Conservation (phyloP, 2,888 invertebrate genomes). For the Eumerus sabulonum region DNA sequence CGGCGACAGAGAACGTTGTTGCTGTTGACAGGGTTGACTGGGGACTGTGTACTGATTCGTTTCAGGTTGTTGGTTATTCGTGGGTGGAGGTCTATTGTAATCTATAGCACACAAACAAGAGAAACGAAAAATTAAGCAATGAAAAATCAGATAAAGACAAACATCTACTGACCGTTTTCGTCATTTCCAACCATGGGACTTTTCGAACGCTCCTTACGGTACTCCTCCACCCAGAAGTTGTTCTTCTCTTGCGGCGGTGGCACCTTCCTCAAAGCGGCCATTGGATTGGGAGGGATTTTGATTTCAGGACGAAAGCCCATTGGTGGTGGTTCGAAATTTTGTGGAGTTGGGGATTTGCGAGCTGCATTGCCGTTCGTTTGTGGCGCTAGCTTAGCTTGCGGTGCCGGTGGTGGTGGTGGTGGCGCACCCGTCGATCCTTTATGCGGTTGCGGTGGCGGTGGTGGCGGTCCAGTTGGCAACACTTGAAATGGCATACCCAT, state of each 20-base stretch:
- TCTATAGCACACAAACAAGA: slow-evolving; percentile 26
- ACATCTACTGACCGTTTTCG: slow-evolving; percentile 58
- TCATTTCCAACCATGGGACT: slow-evolving; percentile 76
- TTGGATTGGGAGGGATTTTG: slow-evolving; percentile 87
- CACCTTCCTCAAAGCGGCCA: slow-evolving; percentile 85
- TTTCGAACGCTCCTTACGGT: slow-evolving; percentile 79
- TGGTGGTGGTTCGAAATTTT: slow-evolving; percentile 79
- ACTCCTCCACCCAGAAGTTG: slow-evolving; percentile 81
- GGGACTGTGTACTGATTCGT: slow-evolving; percentile 69
- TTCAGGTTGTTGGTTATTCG: slow-evolving; percentile 70
- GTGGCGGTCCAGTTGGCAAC: slow-evolving; percentile 80
- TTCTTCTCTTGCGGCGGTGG: slow-evolving; percentile 85
- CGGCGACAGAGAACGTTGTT: slow-evolving; percentile 51
- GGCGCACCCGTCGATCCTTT: slow-evolving; percentile 75
- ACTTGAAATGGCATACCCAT: slow-evolving; percentile 84
- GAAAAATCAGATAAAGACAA: not conserved
- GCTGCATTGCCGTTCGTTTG: slow-evolving; percentile 79
- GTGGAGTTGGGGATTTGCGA: slow-evolving; percentile 80
- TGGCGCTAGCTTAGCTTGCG: slow-evolving; percentile 73
- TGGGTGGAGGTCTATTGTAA: slow-evolving; percentile 59
- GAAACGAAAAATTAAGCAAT: too few species aligned
- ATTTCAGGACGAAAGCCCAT: slow-evolving; percentile 85
- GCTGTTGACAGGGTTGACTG: slow-evolving; percentile 48
- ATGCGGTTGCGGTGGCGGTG: slow-evolving; percentile 72
- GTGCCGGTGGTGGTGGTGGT: slow-evolving; percentile 79